A percentile compares a stretch with the other conserved stretches of the same genome.
These are phyloP conservation scores for Andricus grossulariae DNA, from an alignment of 1,140 invertebrate genomes.

Conservation along the genomic window DNA sequence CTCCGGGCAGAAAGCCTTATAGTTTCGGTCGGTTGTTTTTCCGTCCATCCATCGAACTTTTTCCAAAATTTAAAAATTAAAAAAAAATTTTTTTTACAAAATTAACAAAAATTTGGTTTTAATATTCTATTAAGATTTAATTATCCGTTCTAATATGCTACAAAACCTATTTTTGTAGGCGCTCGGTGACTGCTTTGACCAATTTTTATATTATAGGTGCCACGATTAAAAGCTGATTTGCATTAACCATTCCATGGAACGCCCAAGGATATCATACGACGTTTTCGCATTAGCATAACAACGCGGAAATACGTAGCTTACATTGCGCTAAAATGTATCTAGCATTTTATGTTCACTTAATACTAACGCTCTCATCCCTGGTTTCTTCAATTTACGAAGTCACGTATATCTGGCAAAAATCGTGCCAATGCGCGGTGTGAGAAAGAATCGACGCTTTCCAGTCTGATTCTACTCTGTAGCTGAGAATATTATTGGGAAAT, in stretches of 20 bases:
- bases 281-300: constrained; percentile 63
- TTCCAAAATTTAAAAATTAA: too few relatives aligned
- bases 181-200: too few relatives aligned
- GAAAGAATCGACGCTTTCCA: constrained; percentile 4
- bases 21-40: too few relatives aligned
- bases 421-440: constrained; percentile 1
- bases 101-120: too few relatives aligned
- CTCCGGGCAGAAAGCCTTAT: too few relatives aligned
- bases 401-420: constrained; percentile 21
- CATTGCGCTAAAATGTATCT: constrained; percentile 24
- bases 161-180: too few relatives aligned
- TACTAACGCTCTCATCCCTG: constrained; percentile 40
- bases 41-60: too few relatives aligned
- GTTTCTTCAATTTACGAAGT: constrained; percentile 16
- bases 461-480: neutral
- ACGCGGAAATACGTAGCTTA: constrained; percentile 54
- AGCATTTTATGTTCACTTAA: constrained; percentile 48
- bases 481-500: neutral
- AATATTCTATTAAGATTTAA: too few relatives aligned
- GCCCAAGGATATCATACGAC: constrained; percentile 53
- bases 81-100: too few relatives aligned
- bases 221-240: constrained; percentile 16
- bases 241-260: constrained; percentile 16
- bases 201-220: neutral
- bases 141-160: too few relatives aligned